phyloP scores from a whole-genome alignment of 2,888 invertebrate genomes.

The Chloroclystis v-ata region DNA sequence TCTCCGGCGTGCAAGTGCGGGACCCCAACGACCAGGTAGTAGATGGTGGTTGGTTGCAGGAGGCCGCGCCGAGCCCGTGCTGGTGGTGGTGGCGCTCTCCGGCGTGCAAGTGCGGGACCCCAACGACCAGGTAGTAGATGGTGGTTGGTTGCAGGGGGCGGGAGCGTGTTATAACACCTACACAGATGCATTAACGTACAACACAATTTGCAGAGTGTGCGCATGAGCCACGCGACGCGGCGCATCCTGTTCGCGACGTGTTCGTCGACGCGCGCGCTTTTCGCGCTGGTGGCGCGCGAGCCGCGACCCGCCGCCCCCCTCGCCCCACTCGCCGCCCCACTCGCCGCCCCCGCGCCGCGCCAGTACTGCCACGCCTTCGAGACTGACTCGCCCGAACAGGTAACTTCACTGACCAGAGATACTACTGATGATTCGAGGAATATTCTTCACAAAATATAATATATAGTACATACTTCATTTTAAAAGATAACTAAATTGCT shows the following conservation, averaged over 20 bases:
- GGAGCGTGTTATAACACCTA: no score
- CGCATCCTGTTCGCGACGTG: conserved; percentile 92
- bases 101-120: conserved; percentile 91
- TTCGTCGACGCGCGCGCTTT: conserved; percentile 87
- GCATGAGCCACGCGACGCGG: conserved; percentile 90
- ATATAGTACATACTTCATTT: no score
- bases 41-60: conserved; percentile 59
- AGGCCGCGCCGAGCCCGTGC: conserved; percentile 81
- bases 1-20: conserved; percentile 90
- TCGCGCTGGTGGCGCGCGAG: conserved; percentile 84
- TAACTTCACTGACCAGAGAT: conserved; percentile 43
- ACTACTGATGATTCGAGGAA: neutral
- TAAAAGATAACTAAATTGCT: no score
- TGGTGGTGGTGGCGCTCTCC: conserved; percentile 85
- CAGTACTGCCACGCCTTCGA: conserved; percentile 91
- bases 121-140: conserved; percentile 85
- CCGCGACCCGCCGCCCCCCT: conserved; percentile 55
- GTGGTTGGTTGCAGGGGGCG: conserved; percentile 73
- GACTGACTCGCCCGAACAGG: conserved; percentile 87
- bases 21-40: conserved; percentile 87
- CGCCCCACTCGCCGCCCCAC: neutral
- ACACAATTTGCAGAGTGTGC: conserved; percentile 85
- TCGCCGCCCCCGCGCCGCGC: conserved; percentile 70
- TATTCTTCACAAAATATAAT: no score
- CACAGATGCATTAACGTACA: no score